Percentiles rank a stretch among this genome's conserved stretches.
Conservation (phyloP, 2,113 vertebrate genomes). For the Ammodramus savannarum region DNA sequence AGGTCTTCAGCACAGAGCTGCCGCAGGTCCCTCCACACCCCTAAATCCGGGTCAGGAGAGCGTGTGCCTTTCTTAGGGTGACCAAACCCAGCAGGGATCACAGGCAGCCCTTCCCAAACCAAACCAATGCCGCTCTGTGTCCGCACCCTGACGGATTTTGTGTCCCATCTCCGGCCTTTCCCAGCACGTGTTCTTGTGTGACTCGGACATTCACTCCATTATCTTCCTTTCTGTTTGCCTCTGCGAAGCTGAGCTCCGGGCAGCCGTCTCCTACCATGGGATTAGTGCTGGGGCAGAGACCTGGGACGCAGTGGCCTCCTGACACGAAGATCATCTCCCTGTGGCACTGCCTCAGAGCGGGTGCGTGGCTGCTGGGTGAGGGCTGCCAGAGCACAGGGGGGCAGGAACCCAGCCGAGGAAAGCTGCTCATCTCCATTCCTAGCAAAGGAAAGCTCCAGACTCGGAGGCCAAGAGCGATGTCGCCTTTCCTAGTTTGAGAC, state of each 20-base stretch:
- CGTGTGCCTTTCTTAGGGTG: conserved; percentile 43
- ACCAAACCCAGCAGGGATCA: background rate
- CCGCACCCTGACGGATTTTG: background rate
- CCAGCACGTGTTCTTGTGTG: background rate
- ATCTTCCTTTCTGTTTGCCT: conserved; percentile 78
- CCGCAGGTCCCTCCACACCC: background rate
- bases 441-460: conserved; percentile 28
- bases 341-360: conserved; percentile 48
- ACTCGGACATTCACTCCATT: conserved; percentile 47
- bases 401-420: conserved; percentile 15
- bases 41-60: background rate
- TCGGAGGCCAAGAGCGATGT: conserved; percentile 28
- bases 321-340: conserved; percentile 61
- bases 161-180: background rate
- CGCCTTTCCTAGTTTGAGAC: conserved; percentile 31
- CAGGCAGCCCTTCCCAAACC: background rate
- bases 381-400: conserved; percentile 55
- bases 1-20: background rate
- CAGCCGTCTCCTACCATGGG: conserved; percentile 66
- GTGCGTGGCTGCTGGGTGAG: conserved; percentile 37
- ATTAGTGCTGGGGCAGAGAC: conserved; percentile 66
- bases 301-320: conserved; percentile 60
- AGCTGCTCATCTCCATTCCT: conserved; percentile 38
- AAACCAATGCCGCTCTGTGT: background rate
- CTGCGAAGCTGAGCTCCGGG: conserved; percentile 80